Evolutionary conservation across 2,888 invertebrate genomes (phyloP).

Genomic region (Matsumyia berberina): DNA sequence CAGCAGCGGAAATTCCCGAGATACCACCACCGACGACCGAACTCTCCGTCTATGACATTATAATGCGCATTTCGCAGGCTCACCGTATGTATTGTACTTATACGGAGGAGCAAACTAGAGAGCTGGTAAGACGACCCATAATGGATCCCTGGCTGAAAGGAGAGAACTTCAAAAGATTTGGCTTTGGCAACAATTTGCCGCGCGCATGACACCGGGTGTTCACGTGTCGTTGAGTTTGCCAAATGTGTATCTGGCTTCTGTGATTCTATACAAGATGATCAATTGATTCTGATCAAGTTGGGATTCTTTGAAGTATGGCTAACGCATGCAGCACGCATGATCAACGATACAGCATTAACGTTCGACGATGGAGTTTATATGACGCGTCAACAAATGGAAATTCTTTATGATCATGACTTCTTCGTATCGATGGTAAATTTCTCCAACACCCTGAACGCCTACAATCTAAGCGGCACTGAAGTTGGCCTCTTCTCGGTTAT

Average conservation of each 20-base stretch:
- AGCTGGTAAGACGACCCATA: slow-evolving; percentile 89
- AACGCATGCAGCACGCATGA: slow-evolving; percentile 92
- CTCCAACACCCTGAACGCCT: slow-evolving; percentile 89
- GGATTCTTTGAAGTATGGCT: slow-evolving; percentile 99
- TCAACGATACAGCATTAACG: slow-evolving; percentile 90
- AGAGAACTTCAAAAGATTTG: slow-evolving; percentile 90
- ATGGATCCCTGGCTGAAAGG: slow-evolving; percentile 88
- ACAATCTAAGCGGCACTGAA: slow-evolving; percentile 94
- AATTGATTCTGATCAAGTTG: slow-evolving; percentile 97
- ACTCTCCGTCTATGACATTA: slow-evolving; percentile 91
- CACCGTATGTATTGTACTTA: slow-evolving; percentile 95
- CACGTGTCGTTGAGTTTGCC: slow-evolving; percentile 98
- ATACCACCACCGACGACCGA: slow-evolving; percentile 83
- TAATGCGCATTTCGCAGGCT: slow-evolving; percentile 91
- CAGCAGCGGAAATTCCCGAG: slow-evolving; percentile 69
- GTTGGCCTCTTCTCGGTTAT: slow-evolving; percentile 94
- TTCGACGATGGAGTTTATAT: slow-evolving; percentile 96
- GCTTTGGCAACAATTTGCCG: slow-evolving; percentile 95
- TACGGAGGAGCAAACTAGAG: slow-evolving; percentile 92
- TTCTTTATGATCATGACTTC: slow-evolving; percentile 94
- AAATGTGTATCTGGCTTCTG: slow-evolving; percentile 97
- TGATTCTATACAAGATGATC: slow-evolving; percentile 96
- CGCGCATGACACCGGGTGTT: slow-evolving; percentile 94
- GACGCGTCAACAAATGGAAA: slow-evolving; percentile 92
- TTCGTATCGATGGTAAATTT: slow-evolving; percentile 93